Conservation (phyloP, 1,140 invertebrate species). For the Drosophila guanche region DNA sequence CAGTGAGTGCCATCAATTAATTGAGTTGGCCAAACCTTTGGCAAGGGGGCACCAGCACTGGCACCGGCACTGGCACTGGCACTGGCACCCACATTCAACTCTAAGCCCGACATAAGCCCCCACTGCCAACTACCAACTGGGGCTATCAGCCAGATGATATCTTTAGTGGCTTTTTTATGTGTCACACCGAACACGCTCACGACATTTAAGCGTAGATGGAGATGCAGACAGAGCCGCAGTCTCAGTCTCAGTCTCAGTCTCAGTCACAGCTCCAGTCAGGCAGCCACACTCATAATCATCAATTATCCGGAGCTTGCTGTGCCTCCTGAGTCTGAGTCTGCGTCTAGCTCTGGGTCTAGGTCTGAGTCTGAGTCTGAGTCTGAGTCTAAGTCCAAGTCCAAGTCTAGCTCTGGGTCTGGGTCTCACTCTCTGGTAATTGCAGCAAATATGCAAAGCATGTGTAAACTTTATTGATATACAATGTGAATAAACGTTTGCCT, state of each 20-base stretch:
- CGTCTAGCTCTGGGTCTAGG: neutral
- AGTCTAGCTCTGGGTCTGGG: constrained; percentile 11
- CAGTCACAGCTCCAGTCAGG: constrained; percentile 1
- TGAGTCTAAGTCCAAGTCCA: constrained; percentile 14
- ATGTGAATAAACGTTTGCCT: constrained; percentile 51
- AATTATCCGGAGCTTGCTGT: constrained; percentile 58
- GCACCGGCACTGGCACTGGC: too few species aligned
- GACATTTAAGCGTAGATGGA: constrained; percentile 49
- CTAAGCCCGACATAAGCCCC: constrained; percentile 3
- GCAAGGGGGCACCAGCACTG: neutral
- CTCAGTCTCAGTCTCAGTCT: too few species aligned
- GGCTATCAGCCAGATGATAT: constrained; percentile 22
- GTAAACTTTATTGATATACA: constrained; percentile 56
- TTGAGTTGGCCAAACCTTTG: constrained; percentile 66
- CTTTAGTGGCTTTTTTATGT: constrained; percentile 31
- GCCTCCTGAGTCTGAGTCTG: constrained; percentile 14
- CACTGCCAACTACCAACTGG: constrained; percentile 5
- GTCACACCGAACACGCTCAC: constrained; percentile 47
- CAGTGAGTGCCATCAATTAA: constrained; percentile 45
- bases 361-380: constrained; percentile 11
- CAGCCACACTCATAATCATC: constrained; percentile 68
- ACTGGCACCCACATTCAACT: too few species aligned
- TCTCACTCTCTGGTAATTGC: constrained; percentile 30
- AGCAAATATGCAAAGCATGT: constrained; percentile 68
- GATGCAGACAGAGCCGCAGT: constrained; percentile 1